phyloP scores from a whole-genome alignment of 2,888 invertebrate species.

The Pogonocherus hispidulus region DNA sequence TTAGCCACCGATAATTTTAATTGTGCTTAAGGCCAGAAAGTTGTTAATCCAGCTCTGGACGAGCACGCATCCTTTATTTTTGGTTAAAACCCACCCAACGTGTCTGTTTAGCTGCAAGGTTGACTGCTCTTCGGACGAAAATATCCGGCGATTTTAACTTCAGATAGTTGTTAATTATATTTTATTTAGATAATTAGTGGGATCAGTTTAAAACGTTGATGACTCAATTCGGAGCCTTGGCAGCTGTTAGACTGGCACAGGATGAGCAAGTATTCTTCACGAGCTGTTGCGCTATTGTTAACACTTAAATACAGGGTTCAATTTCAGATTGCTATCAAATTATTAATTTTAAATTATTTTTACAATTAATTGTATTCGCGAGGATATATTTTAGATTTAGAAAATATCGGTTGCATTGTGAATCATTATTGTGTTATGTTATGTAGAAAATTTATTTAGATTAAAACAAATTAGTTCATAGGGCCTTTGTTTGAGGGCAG shows the following conservation, averaged over 20 bases:
- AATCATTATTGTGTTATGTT: no score
- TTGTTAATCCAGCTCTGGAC: not conserved
- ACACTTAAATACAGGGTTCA: not conserved
- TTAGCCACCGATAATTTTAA: no score
- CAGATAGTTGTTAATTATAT: conserved; percentile 61
- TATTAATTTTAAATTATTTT: no score
- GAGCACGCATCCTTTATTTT: conserved; percentile 26
- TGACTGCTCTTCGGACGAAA: conserved; percentile 36
- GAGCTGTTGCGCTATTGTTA: not conserved
- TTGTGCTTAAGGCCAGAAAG: no score
- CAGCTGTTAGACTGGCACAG: conserved; percentile 55
- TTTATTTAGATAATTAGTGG: conserved; percentile 59
- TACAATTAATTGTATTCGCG: no score
- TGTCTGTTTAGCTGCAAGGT: conserved; percentile 28
- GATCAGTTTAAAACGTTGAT: conserved; percentile 55
- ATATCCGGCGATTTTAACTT: conserved; percentile 51
- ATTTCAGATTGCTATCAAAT: not conserved
- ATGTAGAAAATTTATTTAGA: no score
- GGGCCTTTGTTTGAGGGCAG: no score
- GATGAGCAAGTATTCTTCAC: not conserved
- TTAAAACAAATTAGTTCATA: no score
- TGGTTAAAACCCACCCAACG: conserved; percentile 18
- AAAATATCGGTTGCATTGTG: no score
- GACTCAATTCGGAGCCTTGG: conserved; percentile 56
- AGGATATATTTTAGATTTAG: no score